Evolutionary conservation across 2,113 vertebrate species (phyloP).

Genomic region (Odobenus rosmarus): DNA sequence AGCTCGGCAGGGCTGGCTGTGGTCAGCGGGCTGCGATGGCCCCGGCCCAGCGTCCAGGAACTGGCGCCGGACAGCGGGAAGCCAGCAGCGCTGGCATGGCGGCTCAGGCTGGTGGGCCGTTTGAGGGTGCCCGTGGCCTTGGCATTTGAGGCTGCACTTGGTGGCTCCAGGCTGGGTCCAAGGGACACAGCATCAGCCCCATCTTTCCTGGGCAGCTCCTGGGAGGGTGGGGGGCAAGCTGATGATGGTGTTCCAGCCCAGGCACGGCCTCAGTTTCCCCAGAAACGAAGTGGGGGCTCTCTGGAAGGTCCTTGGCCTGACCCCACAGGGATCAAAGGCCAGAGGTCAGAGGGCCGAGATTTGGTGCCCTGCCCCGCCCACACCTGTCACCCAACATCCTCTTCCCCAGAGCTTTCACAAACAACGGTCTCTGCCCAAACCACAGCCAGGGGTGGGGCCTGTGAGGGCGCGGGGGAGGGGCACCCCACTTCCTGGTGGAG

Average conservation of each 20-base stretch:
- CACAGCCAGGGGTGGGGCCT: slow-evolving; percentile 72
- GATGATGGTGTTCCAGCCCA: no score
- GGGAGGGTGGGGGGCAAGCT: not conserved
- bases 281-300: not conserved
- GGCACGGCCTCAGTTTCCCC: slow-evolving; percentile 33
- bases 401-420: slow-evolving; percentile 70
- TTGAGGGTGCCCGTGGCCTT: slow-evolving; percentile 89
- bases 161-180: slow-evolving; percentile 71
- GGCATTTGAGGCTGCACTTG: slow-evolving; percentile 81
- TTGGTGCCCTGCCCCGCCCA: slow-evolving; percentile 42
- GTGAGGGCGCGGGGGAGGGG: not conserved
- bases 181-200: slow-evolving; percentile 73
- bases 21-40: slow-evolving; percentile 85
- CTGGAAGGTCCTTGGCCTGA: not conserved
- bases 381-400: slow-evolving; percentile 81
- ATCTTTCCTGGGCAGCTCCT: slow-evolving; percentile 93
- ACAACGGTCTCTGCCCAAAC: slow-evolving; percentile 73
- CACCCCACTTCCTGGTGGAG: slow-evolving; percentile 65
- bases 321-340: not conserved
- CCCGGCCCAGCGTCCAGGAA: slow-evolving; percentile 87
- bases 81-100: slow-evolving; percentile 93
- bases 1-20: slow-evolving; percentile 82
- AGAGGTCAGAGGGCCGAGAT: slow-evolving; percentile 70
- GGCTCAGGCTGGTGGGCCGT: slow-evolving; percentile 93
- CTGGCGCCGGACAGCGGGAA: slow-evolving; percentile 87